phyloP scores from a whole-genome alignment of 2,113 vertebrate species.

The Neodontobutis hainanensis region DNA sequence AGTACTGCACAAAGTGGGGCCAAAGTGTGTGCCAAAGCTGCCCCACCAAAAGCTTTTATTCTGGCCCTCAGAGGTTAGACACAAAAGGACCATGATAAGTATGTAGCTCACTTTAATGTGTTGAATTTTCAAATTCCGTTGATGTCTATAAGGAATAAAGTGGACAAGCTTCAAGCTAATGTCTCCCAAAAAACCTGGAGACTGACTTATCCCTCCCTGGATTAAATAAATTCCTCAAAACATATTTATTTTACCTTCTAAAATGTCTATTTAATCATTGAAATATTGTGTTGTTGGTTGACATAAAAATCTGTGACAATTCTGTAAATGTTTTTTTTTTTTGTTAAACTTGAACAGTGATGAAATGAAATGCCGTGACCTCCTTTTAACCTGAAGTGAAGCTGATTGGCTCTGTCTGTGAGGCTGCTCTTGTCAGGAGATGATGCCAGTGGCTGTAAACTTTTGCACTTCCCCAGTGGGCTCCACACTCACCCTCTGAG shows the following conservation, averaged over 20 bases:
- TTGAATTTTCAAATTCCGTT: too few relatives aligned
- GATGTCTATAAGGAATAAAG: too few relatives aligned
- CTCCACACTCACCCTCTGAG: conserved; percentile 55
- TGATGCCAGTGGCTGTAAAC: conserved; percentile 56
- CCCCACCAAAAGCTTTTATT: too few relatives aligned
- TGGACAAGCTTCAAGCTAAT: too few relatives aligned
- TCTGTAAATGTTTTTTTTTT: not conserved
- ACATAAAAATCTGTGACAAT: not conserved
- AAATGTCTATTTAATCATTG: not conserved
- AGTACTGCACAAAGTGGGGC: too few relatives aligned
- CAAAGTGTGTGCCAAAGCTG: too few relatives aligned
- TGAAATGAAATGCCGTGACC: conserved; percentile 42
- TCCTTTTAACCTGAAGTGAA: conserved; percentile 48
- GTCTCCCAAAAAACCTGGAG: too few relatives aligned
- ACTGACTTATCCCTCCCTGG: too few relatives aligned
- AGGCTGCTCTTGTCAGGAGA: conserved; percentile 48
- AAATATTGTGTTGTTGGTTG: not conserved
- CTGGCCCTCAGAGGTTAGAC: too few relatives aligned
- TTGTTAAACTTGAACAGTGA: not conserved
- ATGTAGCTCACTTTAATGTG: too few relatives aligned
- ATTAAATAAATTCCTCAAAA: too few relatives aligned
- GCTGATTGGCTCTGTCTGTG: conserved; percentile 57
- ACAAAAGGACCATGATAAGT: too few relatives aligned
- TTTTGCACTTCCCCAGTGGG: conserved; percentile 33
- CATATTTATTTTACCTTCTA: not conserved